Evolutionary conservation across 2,113 vertebrate species (phyloP), one percentile per base, ranked within the genome.

Genomic region (Cryptomyrus ogoouensis): DNA sequence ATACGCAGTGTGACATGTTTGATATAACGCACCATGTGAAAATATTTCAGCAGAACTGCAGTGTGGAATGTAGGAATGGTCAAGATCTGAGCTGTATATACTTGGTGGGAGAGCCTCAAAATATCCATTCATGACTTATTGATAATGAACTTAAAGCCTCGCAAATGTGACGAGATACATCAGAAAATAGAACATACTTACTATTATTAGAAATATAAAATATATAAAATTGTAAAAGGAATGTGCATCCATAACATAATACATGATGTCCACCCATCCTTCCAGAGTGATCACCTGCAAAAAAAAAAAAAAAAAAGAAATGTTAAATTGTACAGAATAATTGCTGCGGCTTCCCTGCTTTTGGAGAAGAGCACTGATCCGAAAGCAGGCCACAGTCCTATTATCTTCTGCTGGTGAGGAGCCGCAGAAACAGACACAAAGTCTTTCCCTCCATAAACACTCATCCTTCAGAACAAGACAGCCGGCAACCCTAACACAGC

Each of bases 211-310:
- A 92, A 98, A 94, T 94, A 98, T 96, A 96, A 98, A 98, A 94
- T 98, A 98, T 95, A 97, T 98, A 95, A 98, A 98, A 94, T 98
- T 98, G 96, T 98, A 98, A 95, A 98, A 98, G 89, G 97, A 98
- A 91, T 98, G 97, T 24, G 97, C 97, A 3, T 98, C 97, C 97
- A 98, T 98, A 91, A 98, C 97, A 27, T 97, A 98, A 92, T 98
- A 98, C 97, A 98, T 98, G 93, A 98, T 97, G 93, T 98, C 97
- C 93, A 97, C 97, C 97, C 97, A 98, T 94, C 97, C 97, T 94
- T 98, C 97, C 94, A 97, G 94, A 39, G 97, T 98, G 93, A 98
- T 98, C 90, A 97, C 97, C 97, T 97, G 91, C 2, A 87, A 90
- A 80, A 88, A 56, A 93, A 70, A 90, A 0, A 93, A 39, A 1